phyloP scores from a whole-genome alignment of 2,888 invertebrate species.

The Chrysolina americana region DNA sequence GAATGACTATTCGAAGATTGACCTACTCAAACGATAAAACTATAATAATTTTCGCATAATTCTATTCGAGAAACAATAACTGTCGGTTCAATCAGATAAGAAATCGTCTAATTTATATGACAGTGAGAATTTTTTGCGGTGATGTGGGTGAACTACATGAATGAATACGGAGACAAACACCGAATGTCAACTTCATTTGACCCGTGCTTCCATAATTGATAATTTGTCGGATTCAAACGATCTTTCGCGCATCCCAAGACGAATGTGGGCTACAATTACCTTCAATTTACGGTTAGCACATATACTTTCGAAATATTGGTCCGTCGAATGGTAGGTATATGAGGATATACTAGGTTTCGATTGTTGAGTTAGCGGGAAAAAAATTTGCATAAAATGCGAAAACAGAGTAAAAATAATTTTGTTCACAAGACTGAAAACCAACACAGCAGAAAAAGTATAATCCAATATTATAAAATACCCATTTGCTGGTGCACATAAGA shows the following conservation, averaged over 20 bases:
- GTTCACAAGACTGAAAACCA: no score
- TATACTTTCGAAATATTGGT: not conserved
- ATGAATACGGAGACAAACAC: slow-evolving; percentile 22
- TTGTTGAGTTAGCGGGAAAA: no score
- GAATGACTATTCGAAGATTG: not conserved
- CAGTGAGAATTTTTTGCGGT: not conserved
- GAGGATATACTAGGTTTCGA: not conserved
- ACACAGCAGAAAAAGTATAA: no score
- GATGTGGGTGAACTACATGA: slow-evolving; percentile 17
- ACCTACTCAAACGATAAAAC: not conserved
- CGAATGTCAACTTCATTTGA: slow-evolving; percentile 39
- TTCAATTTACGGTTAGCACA: slow-evolving; percentile 21
- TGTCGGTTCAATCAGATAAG: not conserved
- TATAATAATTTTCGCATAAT: not conserved
- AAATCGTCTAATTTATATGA: slow-evolving; percentile 4
- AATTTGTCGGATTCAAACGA: slow-evolving; percentile 42
- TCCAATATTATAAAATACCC: no score
- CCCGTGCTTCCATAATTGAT: slow-evolving; percentile 42
- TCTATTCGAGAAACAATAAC: slow-evolving; percentile 7
- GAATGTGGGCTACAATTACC: slow-evolving; percentile 35
- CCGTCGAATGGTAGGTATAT: not conserved
- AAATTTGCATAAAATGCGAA: no score
- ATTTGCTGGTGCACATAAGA: no score
- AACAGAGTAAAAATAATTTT: no score
- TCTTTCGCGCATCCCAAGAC: slow-evolving; percentile 15